phyloP scores from a whole-genome alignment of 2,888 invertebrate species.

The Escarpia spicata region DNA sequence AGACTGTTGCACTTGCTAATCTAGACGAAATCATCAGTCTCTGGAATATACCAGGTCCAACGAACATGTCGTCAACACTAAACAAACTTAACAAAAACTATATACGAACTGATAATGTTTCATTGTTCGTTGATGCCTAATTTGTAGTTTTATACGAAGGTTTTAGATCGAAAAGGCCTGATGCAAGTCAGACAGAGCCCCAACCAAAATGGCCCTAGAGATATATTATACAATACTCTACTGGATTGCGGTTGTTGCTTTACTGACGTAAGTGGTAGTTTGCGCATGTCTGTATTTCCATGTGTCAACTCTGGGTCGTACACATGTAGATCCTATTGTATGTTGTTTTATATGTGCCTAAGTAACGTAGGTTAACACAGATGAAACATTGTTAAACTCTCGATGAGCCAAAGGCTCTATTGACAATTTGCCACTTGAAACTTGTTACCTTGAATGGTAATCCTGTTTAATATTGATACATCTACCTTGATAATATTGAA shows the following conservation, averaged over 20 bases:
- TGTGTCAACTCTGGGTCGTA: too few relatives aligned
- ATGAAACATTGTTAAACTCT: too few relatives aligned
- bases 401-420: too few relatives aligned
- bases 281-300: background rate
- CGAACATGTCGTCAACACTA: background rate
- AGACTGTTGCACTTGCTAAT: too few relatives aligned
- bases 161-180: background rate
- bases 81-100: background rate
- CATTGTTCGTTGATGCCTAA: background rate
- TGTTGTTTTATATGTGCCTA: too few relatives aligned
- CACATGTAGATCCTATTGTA: too few relatives aligned
- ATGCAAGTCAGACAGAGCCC: background rate
- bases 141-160: background rate
- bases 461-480: background rate
- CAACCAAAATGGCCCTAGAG: background rate
- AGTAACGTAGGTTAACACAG: too few relatives aligned
- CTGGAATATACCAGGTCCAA: background rate
- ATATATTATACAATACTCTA: background rate
- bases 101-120: background rate
- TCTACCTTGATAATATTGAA: slow-evolving; percentile 84
- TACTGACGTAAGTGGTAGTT: background rate
- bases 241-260: background rate
- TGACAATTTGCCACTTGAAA: too few relatives aligned
- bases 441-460: too few relatives aligned
- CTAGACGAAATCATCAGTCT: background rate